Conservation (phyloP, 2,797 vertebrate species). For the Xiphorhynchus erythropygius region DNA sequence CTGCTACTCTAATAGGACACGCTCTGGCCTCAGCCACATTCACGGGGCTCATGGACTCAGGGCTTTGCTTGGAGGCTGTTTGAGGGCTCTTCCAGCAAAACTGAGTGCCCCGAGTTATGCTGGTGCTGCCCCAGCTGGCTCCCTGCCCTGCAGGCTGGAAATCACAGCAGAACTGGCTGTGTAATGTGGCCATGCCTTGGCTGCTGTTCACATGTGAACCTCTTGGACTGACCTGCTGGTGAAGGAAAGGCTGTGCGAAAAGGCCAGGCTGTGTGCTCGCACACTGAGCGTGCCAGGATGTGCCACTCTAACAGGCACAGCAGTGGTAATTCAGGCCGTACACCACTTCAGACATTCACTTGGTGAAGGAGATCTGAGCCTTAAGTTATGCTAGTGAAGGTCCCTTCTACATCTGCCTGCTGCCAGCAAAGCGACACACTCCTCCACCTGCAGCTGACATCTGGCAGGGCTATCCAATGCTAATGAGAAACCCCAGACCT, state of each 20-base stretch:
- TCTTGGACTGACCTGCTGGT: fast-evolving
- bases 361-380: not conserved
- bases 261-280: not conserved
- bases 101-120: not conserved
- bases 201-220: not conserved
- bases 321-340: not conserved
- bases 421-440: not conserved
- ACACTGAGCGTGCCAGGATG: fast-evolving
- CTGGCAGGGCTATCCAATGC: not conserved
- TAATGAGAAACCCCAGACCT: not conserved
- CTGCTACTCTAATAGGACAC: slow-evolving; percentile 30
- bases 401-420: not conserved
- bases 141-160: not conserved
- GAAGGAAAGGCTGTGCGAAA: not conserved
- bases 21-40: not conserved
- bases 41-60: fast-evolving
- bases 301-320: fast-evolving
- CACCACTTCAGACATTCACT: not conserved
- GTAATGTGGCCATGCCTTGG: not conserved
- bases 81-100: not conserved
- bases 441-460: not conserved
- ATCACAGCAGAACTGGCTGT: not conserved
- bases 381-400: not conserved
- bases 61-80: not conserved
- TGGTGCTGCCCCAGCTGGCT: not conserved